Percentiles rank a stretch among this genome's conserved stretches.
phyloP scores from a whole-genome alignment of 2,113 vertebrate species.

The Ceyx cyanopectus region DNA sequence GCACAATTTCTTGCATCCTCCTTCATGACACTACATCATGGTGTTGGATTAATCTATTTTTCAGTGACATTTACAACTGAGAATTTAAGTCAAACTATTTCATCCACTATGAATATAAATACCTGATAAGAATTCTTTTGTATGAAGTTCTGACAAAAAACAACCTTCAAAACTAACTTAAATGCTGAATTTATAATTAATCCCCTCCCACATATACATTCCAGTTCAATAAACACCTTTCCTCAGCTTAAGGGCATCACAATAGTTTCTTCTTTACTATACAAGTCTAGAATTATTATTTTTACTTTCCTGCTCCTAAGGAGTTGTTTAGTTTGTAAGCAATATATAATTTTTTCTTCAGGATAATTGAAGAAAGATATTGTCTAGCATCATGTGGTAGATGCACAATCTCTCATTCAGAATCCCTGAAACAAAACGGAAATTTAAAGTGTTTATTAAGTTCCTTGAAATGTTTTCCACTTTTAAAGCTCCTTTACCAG shows the following conservation, averaged over 20 bases:
- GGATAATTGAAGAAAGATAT: not conserved
- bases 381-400: fast-evolving
- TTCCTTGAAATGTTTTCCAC: not conserved
- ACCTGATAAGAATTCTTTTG: not conserved
- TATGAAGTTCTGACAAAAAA: not conserved
- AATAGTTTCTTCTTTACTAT: not conserved
- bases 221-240: conserved; percentile 44
- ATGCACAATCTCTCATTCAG: not conserved
- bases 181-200: conserved; percentile 15
- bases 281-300: not conserved
- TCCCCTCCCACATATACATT: not conserved
- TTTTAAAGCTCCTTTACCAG: not conserved
- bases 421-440: not conserved
- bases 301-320: not conserved
- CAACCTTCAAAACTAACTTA: not conserved
- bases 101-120: not conserved
- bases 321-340: not conserved
- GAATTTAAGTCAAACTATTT: conserved; percentile 33
- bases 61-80: conserved; percentile 30
- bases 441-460: not conserved
- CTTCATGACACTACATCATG: not conserved
- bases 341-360: not conserved
- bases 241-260: conserved; percentile 18
- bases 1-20: not conserved
- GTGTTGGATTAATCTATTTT: not conserved